Evolutionary conservation across 2,113 vertebrate genomes (phyloP).

Genomic region (Oxyruncus cristatus): DNA sequence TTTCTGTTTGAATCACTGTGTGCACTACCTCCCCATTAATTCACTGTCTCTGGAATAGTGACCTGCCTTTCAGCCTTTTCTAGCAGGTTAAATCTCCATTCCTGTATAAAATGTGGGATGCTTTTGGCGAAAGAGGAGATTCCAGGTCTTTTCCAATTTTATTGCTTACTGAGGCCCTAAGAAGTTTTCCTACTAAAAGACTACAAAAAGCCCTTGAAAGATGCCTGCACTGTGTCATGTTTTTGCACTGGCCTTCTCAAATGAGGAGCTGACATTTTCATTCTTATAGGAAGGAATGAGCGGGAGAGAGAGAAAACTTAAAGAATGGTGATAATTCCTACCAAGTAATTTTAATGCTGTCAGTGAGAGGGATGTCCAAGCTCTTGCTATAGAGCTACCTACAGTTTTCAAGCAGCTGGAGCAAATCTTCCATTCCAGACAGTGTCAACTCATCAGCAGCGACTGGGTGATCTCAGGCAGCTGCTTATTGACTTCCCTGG

Average conservation of each 20-base stretch:
- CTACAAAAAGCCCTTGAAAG: neutral
- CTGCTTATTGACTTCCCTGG: neutral
- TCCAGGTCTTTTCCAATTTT: neutral
- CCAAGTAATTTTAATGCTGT: neutral
- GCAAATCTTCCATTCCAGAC: neutral
- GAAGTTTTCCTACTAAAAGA: neutral
- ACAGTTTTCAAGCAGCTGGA: neutral
- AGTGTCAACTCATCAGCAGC: neutral
- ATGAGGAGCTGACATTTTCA: neutral
- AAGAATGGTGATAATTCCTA: neutral
- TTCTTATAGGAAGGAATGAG: neutral
- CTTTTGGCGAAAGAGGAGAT: neutral
- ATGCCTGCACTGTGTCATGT: neutral
- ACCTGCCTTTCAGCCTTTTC: slow-evolving; percentile 32
- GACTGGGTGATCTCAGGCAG: neutral
- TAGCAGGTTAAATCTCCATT: neutral
- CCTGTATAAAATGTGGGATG: neutral
- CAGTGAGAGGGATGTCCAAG: neutral
- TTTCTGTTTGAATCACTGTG: slow-evolving; percentile 26
- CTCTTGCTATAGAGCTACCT: neutral
- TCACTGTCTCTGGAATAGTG: slow-evolving; percentile 20
- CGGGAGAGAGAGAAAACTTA: neutral
- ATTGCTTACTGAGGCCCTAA: neutral
- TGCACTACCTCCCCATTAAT: slow-evolving; percentile 5
- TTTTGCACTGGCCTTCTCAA: neutral